A percentile compares a stretch with the other conserved stretches of the same genome.
These are phyloP conservation scores for Seira sanloemensis DNA, from an alignment of 2,888 invertebrate species.

Conservation along the genomic window DNA sequence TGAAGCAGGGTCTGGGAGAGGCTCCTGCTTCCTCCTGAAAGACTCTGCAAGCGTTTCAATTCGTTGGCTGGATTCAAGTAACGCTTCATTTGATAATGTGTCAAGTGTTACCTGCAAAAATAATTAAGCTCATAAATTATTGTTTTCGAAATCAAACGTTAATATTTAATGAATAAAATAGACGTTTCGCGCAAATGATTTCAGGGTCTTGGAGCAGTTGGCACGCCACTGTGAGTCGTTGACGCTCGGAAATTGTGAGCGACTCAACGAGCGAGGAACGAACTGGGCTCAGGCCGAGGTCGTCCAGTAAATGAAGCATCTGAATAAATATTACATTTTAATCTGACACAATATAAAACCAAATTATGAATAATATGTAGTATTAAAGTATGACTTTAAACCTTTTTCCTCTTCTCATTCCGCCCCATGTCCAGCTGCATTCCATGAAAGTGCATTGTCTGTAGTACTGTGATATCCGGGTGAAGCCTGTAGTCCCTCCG, in stretches of 20 bases:
- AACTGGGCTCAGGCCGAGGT: constrained; percentile 92
- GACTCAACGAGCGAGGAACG: constrained; percentile 89
- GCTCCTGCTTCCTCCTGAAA: constrained; percentile 83
- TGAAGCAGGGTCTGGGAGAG: constrained; percentile 80
- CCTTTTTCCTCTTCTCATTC: constrained; percentile 48
- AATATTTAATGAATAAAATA: not conserved
- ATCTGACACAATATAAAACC: not conserved
- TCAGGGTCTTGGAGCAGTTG: constrained; percentile 89
- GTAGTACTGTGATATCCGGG: constrained; percentile 91
- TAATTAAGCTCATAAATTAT: not conserved
- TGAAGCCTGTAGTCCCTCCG: constrained; percentile 86
- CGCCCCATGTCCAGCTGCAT: constrained; percentile 48
- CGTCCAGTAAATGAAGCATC: constrained; percentile 93
- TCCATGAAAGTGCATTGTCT: constrained; percentile 88
- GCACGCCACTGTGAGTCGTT: constrained; percentile 91
- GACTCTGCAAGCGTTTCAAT: constrained; percentile 92
- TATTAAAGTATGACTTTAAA: constrained; percentile 2
- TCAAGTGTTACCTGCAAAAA: constrained; percentile 90
- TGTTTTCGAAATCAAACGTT: too few species aligned
- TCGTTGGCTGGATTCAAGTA: constrained; percentile 94
- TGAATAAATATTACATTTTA: constrained; percentile 75
- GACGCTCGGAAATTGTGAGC: constrained; percentile 90
- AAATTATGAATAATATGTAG: not conserved
- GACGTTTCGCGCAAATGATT: constrained; percentile 83
- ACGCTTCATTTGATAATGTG: constrained; percentile 94